Base-by-base conservation (phyloP, 2,113 vertebrate species). In the Solenodon paradoxus region DNA sequence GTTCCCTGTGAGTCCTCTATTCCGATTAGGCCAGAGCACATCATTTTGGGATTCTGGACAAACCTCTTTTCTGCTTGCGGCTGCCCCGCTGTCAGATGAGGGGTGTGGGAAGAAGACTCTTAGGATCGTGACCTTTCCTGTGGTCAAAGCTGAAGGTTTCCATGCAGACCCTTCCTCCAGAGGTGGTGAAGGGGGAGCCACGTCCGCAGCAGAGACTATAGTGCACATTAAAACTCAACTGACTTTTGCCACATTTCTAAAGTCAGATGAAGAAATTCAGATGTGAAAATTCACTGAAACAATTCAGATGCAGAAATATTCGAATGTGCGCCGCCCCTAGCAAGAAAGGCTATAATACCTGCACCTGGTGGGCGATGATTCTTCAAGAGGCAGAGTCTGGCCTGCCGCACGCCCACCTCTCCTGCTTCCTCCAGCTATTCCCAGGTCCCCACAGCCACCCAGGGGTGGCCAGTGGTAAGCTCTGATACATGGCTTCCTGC, bases 341-440 rank as follows among this genome's bases (percentile, higher is more conserved):
- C 45, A 74, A 1, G 3, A 28, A 38, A 1, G 12, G 63, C 49
- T 78, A 4, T 22, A 49, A 38, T 61, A 26, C 24, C 45, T 40
- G 57, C 57, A 20, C 7, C 71, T 17, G 20, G 26, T 11, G 59
- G 64, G 66, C 22, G 51, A 17, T 3, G 35, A 6, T 10, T 3
- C 64, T 57, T 38, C 15, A 30, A 0, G 0, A 7, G 47, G 19
- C 3, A 1, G 61, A 64, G 0, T 0, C 7, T 53, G 28, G 24
- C 20, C 3, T 17, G 57, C 42, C 20, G n/a, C 7, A 5, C 42
- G 40, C 45, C 20, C 45, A 9, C 5, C 7, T 47, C 17, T n/a
- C 51, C 81, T 24, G 15, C n/a, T 13, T 32, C 42, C 24, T 55
- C 24, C 32, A 45, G 32, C 3, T 2, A 19, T 1, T 20, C 1